A percentile compares a stretch with the other conserved stretches of the same genome.
phyloP scores from a whole-genome alignment of 2,888 invertebrate genomes.

The Pachycephus smyrnensis region DNA sequence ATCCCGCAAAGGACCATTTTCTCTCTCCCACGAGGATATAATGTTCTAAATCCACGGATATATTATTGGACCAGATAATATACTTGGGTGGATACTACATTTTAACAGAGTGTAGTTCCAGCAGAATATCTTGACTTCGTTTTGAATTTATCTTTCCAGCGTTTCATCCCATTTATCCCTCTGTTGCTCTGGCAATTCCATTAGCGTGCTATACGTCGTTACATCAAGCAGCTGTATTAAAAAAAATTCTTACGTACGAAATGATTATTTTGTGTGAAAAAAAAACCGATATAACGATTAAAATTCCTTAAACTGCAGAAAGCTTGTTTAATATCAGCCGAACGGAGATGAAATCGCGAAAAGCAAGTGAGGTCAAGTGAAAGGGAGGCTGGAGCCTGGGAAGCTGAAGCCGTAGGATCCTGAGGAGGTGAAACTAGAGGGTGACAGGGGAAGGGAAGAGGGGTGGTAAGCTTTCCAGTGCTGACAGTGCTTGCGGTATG shows the following conservation, averaged over 20 bases:
- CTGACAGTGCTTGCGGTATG: constrained; percentile 32
- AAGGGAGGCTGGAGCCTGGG: constrained; percentile 9
- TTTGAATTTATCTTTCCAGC: not conserved
- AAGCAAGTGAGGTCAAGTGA: constrained; percentile 14
- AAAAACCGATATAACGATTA: not conserved
- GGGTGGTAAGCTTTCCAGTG: constrained; percentile 28
- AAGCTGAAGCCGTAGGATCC: not conserved
- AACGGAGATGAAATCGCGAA: constrained; percentile 4
- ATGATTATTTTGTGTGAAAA: not conserved
- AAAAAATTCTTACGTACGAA: not conserved
- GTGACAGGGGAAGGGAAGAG: not conserved
- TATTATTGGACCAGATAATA: not conserved
- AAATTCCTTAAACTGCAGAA: not conserved
- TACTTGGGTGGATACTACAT: not conserved
- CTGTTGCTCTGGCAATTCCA: not conserved
- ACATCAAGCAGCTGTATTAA: not conserved
- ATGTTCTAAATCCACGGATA: not conserved
- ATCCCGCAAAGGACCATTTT: not conserved
- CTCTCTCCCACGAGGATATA: not conserved
- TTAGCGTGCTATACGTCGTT: not conserved
- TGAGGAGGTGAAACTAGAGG: not conserved
- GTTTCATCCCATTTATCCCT: not conserved
- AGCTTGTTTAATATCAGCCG: not conserved
- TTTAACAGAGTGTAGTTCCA: not conserved
- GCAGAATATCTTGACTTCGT: not conserved